A percentile compares a stretch with the other conserved stretches of the same genome.
These are phyloP conservation scores for Drosophila falleni DNA, from an alignment of 2,888 invertebrate genomes.

Conservation along the genomic window DNA sequence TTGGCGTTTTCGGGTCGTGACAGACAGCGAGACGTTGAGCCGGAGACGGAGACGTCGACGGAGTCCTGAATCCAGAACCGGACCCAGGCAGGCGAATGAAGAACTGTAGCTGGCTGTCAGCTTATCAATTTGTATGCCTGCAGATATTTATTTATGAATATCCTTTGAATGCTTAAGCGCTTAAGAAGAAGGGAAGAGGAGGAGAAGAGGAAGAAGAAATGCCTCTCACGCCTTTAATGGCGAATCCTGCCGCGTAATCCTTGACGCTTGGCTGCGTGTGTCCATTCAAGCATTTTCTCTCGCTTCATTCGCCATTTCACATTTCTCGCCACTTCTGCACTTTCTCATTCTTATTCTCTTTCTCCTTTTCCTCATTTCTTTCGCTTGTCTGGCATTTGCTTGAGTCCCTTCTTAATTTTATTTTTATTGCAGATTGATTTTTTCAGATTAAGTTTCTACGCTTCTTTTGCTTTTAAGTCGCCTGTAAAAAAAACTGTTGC, in stretches of 20 bases:
- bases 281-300: conserved; percentile 10
- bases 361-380: conserved; percentile 16
- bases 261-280: conserved; percentile 56
- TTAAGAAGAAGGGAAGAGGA: background rate
- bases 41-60: background rate
- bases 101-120: conserved; percentile 56
- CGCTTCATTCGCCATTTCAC: conserved; percentile 15
- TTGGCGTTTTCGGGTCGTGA: conserved; percentile 51
- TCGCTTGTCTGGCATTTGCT: conserved; percentile 46
- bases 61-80: conserved; percentile 17
- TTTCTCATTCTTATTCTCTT: background rate
- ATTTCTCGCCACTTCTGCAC: background rate
- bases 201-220: background rate
- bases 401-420: conserved; percentile 70
- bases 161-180: conserved; percentile 64
- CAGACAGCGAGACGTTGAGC: conserved; percentile 49
- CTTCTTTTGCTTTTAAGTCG: conserved; percentile 23
- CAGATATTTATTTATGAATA: conserved; percentile 80
- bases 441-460: conserved; percentile 69
- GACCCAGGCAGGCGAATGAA: conserved; percentile 13
- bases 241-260: conserved; percentile 72
- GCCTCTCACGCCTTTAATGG: conserved; percentile 53
- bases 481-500: conserved; percentile 38
- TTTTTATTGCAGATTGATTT: conserved; percentile 80
- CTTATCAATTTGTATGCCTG: conserved; percentile 79